Percentiles rank a stretch among this genome's conserved stretches.
phyloP scores from a whole-genome alignment of 2,797 vertebrate species.

The Lindbergichthys nudifrons region DNA sequence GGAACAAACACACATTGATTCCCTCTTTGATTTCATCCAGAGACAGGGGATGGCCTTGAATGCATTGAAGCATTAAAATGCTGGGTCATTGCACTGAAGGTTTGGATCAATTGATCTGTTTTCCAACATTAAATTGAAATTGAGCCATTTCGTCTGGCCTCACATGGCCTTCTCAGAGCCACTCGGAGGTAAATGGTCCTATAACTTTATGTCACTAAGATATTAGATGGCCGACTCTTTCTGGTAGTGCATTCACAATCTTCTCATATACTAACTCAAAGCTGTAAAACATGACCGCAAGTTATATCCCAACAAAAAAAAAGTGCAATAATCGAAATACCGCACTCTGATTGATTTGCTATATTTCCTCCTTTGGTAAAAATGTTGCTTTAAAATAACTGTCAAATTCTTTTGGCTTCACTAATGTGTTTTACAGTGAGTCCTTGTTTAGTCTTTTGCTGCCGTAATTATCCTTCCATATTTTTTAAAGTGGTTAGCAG shows the following conservation, averaged over 20 bases:
- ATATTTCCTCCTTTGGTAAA: background rate
- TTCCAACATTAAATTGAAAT: conserved; percentile 77
- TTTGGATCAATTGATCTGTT: conserved; percentile 69
- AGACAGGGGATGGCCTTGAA: conserved; percentile 49
- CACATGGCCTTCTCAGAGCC: conserved; percentile 29
- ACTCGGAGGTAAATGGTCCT: conserved; percentile 42
- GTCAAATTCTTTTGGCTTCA: conserved; percentile 71
- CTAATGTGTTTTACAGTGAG: conserved; percentile 66
- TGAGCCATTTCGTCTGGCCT: conserved; percentile 64
- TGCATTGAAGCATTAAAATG: conserved; percentile 59
- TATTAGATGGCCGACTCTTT: conserved; percentile 21
- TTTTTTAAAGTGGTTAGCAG: conserved; percentile 65
- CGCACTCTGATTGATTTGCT: conserved; percentile 21
- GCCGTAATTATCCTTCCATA: conserved; percentile 68
- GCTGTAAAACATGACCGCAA: conserved; percentile 17
- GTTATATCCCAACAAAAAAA: background rate
- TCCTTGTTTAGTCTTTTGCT: conserved; percentile 72
- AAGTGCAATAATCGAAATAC: background rate
- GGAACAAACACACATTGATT: conserved; percentile 69
- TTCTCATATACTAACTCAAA: conserved; percentile 27
- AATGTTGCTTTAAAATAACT: conserved; percentile 56
- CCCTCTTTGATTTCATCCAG: conserved; percentile 45
- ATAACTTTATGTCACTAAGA: conserved; percentile 30
- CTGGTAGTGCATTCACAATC: conserved; percentile 13
- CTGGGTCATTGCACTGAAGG: conserved; percentile 53